Base-by-base conservation (phyloP, 2,113 vertebrate species). In the Zosterops borbonicus region DNA sequence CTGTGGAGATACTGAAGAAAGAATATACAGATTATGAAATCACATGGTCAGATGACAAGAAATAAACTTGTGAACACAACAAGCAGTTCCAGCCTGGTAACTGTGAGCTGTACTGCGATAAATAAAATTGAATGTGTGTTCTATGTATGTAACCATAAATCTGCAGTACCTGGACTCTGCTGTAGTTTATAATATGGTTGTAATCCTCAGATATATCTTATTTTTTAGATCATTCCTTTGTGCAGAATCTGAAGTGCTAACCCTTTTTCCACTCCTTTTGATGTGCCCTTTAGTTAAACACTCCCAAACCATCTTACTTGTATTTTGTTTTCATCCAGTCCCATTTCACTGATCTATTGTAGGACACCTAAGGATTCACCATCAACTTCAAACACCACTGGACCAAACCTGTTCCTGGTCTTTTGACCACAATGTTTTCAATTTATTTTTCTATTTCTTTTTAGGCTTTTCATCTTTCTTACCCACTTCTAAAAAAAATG, bases 31-130 rank as follows among this genome's bases (percentile, higher is more conserved):
- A 98, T 94, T 99, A 99, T 95, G 98, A 99, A 74, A 97, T 99
- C 89, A 98, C 97, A 39, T 99, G 98, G 98, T 98, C 98, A 52
- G 98, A 99, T 87, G 98, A 98, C 81, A 98, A 97, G 94, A 98
- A 98, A 97, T 98, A 86, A 97, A 90, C 35, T 27, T 64, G 50
- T 5, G 22, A 60, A 64, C 46, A 56, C 31, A 81, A 42, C 1
- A 4, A 42, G 46, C 21, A 81, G 18, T 79, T 94, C 37, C 59
- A 90, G 46, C 25, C 55, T 69, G 82, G 49, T 56, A 92, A 90
- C 33, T 74, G 37, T 25, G 64, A 85, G 53, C 47, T 90, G 71
- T 86, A 70, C 35, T 85, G 77, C 9, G 41, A 52, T 35, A 91
- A 97, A 95, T 94, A 92, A 88, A 94, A 79, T n/a, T 10, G 12